Conservation (phyloP, 2,113 vertebrate genomes). For the Tretioscincus oriximinensis region DNA sequence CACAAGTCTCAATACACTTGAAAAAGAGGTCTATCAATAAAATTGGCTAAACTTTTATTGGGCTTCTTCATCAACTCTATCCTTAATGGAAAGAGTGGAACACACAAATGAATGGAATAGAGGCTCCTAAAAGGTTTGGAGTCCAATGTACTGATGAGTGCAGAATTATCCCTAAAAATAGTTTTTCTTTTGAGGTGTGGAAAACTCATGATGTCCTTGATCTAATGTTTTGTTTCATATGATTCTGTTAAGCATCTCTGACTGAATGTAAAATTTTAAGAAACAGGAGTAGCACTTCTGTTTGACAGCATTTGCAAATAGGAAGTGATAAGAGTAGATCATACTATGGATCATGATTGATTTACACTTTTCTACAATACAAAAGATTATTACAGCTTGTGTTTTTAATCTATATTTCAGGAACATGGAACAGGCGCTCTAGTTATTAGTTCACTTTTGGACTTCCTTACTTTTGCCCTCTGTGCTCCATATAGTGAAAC, state of each 20-base stretch:
- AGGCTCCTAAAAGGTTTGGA: no score
- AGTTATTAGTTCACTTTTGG: slow-evolving; percentile 97
- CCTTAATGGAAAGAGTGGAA: no score
- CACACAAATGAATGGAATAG: no score
- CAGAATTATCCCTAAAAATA: no score
- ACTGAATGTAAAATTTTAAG: not conserved
- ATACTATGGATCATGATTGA: not conserved
- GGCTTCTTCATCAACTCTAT: no score
- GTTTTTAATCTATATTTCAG: slow-evolving; percentile 69
- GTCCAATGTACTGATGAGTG: no score
- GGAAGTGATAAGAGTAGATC: no score
- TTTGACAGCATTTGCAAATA: not conserved
- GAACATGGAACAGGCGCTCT: slow-evolving; percentile 95
- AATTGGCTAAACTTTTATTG: no score
- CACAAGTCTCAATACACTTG: no score
- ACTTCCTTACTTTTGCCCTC: slow-evolving; percentile 98
- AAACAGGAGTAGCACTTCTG: not conserved
- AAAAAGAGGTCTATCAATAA: no score
- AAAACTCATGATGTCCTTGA: not conserved
- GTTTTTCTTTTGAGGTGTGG: not conserved
- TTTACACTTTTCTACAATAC: not conserved
- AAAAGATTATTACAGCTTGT: not conserved
- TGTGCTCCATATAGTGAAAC: slow-evolving; percentile 99
- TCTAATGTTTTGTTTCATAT: not conserved
- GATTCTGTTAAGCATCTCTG: not conserved